Evolutionary conservation across 2,888 invertebrate genomes (phyloP).

Genomic region (Dioctria linearis): DNA sequence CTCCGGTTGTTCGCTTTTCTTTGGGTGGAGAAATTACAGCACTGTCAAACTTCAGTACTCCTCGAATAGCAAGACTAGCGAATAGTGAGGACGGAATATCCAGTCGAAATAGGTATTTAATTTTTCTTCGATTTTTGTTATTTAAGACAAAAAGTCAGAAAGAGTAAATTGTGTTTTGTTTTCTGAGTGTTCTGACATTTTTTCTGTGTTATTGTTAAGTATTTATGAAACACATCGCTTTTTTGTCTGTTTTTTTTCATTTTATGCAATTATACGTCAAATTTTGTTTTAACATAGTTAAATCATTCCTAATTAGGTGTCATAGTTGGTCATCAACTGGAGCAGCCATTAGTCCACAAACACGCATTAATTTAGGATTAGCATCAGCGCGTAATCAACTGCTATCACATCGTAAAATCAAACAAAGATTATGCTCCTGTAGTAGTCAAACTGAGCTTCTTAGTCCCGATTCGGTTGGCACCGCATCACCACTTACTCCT

Average conservation of each 20-base stretch:
- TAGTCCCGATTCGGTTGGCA: slow-evolving; percentile 70
- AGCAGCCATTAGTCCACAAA: slow-evolving; percentile 74
- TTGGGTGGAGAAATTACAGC: slow-evolving; percentile 61
- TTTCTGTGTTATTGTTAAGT: no score
- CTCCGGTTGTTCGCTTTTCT: slow-evolving; percentile 60
- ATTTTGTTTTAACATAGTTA: background rate
- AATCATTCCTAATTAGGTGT: slow-evolving; percentile 58
- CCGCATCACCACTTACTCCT: slow-evolving; percentile 68
- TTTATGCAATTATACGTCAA: no score
- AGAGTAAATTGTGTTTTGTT: no score
- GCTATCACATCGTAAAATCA: slow-evolving; percentile 56
- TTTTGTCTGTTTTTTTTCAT: no score
- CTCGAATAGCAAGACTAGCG: slow-evolving; percentile 54
- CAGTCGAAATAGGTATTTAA: slow-evolving; percentile 60
- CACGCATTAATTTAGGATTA: slow-evolving; percentile 77
- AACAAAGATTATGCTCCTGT: slow-evolving; percentile 71
- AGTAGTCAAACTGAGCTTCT: slow-evolving; percentile 82
- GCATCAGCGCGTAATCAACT: slow-evolving; percentile 66
- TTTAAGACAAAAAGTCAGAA: no score
- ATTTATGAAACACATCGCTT: no score
- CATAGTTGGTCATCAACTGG: slow-evolving; percentile 61
- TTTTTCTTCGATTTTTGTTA: background rate
- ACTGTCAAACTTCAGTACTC: slow-evolving; percentile 56
- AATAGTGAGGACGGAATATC: slow-evolving; percentile 57
- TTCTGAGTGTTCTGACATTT: no score